Conservation (phyloP, 2,888 invertebrate genomes). For the Pelosia muscerda region DNA sequence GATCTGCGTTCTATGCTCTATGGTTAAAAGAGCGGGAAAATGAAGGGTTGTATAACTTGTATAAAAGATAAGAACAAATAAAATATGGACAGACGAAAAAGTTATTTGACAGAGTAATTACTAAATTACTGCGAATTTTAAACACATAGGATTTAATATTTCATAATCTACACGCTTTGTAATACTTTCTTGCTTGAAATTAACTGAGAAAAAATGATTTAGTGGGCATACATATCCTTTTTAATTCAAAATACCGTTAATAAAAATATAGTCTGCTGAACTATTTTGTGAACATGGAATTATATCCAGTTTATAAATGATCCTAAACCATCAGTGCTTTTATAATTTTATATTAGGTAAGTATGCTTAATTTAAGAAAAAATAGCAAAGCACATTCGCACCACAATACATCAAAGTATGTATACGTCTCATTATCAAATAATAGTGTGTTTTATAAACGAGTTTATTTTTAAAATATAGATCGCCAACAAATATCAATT, state of each 20-base stretch:
- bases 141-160: constrained; percentile 32
- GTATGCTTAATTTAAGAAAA: background rate
- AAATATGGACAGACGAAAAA: background rate
- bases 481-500: too few relatives aligned
- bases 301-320: background rate
- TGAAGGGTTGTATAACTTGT: background rate
- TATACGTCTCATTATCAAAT: background rate
- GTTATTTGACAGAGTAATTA: background rate
- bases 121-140: constrained; percentile 33
- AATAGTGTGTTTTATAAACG: background rate
- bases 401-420: background rate
- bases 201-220: background rate
- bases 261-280: background rate
- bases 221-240: background rate
- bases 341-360: background rate
- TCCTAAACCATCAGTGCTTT: too few relatives aligned
- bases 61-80: background rate
- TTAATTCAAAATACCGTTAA: background rate
- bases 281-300: background rate
- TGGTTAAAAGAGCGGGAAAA: constrained; percentile 19
- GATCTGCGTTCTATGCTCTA: constrained; percentile 36
- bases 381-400: background rate
- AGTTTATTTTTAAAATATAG: too few relatives aligned
- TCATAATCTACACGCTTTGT: constrained; percentile 31
- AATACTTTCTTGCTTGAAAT: constrained; percentile 19